A percentile compares a stretch with the other conserved stretches of the same genome.
phyloP scores from a whole-genome alignment of 2,113 vertebrate species.

The Hemicordylus capensis region DNA sequence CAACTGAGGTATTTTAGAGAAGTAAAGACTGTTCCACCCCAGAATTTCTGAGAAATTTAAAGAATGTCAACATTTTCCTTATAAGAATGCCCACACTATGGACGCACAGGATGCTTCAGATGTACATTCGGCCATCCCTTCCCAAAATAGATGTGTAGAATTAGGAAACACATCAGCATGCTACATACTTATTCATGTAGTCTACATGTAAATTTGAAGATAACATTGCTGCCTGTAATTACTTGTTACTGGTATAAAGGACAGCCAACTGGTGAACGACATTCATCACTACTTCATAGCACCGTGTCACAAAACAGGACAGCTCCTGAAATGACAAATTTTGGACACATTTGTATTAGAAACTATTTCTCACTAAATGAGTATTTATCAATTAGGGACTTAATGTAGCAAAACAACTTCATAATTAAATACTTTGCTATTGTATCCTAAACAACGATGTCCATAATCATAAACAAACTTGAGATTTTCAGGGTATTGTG shows the following conservation, averaged over 20 bases:
- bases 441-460: background rate
- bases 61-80: background rate
- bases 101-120: background rate
- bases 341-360: background rate
- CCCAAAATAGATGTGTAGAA: background rate
- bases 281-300: slow-evolving; percentile 95
- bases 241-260: slow-evolving; percentile 97
- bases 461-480: background rate
- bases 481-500: background rate
- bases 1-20: too few relatives aligned
- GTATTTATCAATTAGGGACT: background rate
- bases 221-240: slow-evolving; percentile 66
- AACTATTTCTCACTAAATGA: background rate
- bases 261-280: slow-evolving; percentile 94
- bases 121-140: background rate
- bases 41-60: too few relatives aligned
- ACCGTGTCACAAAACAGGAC: slow-evolving; percentile 95
- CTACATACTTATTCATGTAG: slow-evolving; percentile 25
- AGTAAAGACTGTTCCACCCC: too few relatives aligned
- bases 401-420: background rate
- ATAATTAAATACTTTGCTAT: background rate
- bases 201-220: slow-evolving; percentile 9
- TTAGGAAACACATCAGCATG: background rate
- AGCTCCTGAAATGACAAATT: slow-evolving; percentile 86
- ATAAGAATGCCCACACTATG: too few relatives aligned